Base-by-base conservation (phyloP, 2,797 vertebrate genomes). In the Neostethus bicornis region DNA sequence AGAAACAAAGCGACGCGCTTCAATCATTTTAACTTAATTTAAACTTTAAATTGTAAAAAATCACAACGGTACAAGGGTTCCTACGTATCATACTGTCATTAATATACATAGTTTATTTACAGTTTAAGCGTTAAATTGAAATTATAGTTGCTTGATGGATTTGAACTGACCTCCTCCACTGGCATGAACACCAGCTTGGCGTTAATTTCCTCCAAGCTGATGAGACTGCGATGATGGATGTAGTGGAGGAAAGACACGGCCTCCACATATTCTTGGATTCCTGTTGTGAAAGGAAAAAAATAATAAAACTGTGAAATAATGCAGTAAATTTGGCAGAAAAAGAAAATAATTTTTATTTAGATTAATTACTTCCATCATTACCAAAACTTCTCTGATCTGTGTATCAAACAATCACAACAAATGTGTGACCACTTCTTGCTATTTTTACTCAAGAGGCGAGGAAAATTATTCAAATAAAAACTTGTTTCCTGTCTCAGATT, bases 211-310 rank as follows among this genome's bases (percentile, higher is more conserved):
- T 98, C 94, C 87, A 98, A 89, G 70, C 94, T 97, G 90, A 99
- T 93, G n/a, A 99, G 91, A 54, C 90, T 91, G 52, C 93, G 93
- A 14, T 95, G 94, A 58, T 89, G 94, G 87, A 99, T 98, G 69
- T 98, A 99, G 86, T 99, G 94, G 65, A 95, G 94, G 83, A 99
- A 98, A 0, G 96, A 97, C 9, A 94, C 92, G 1, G 96, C 97
- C 78, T 99, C 97, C 74, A 99, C 94, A 1, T 96, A 99, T 74
- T 99, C 97, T 81, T 99, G 97, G 73, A 99, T 91, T 48, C 97
- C 97, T 98, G 80, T 69, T 23, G 58, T 34, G 83, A 13, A n/a
- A n/a, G n/a, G n/a, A n/a, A n/a, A n/a, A n/a, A n/a, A n/a, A n/a
- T n/a, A n/a, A n/a, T n/a, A n/a, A n/a, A n/a, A n/a, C n/a, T n/a